Evolutionary conservation across 2,113 vertebrate species (phyloP).

Genomic region (Plecotus auritus): DNA sequence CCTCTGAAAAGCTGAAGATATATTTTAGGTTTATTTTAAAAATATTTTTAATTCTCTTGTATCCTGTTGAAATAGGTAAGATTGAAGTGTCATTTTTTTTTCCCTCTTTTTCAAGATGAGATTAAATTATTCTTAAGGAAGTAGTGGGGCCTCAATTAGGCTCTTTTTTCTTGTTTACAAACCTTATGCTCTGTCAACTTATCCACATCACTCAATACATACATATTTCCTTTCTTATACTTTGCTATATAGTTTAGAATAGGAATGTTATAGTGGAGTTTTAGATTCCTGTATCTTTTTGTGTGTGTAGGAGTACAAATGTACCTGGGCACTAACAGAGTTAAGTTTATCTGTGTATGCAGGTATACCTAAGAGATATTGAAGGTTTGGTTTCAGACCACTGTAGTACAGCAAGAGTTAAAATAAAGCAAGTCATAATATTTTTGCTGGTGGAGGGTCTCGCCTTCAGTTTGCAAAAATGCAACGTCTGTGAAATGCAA

Average conservation of each 20-base stretch:
- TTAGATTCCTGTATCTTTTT: background rate
- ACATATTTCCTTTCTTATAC: background rate
- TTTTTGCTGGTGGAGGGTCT: background rate
- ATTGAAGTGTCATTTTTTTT: conserved; percentile 19
- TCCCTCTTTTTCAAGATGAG: background rate
- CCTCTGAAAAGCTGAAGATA: background rate
- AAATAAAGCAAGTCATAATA: background rate
- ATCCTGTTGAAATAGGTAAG: background rate
- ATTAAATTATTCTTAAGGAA: background rate
- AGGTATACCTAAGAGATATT: background rate
- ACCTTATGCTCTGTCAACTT: background rate
- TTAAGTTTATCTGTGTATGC: background rate
- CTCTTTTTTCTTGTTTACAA: background rate
- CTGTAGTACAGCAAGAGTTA: background rate
- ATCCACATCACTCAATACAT: background rate
- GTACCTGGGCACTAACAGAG: background rate
- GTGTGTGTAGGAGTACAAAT: background rate
- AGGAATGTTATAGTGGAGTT: background rate
- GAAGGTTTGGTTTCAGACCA: background rate
- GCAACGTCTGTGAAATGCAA: background rate
- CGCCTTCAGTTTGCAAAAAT: background rate
- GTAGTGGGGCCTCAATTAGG: background rate
- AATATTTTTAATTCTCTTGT: background rate
- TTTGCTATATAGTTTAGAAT: background rate
- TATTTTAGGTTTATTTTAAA: background rate